These are phyloP conservation scores for Diaprepes abbreviatus DNA, from an alignment of 2,888 invertebrate genomes.

Conservation along the genomic window DNA sequence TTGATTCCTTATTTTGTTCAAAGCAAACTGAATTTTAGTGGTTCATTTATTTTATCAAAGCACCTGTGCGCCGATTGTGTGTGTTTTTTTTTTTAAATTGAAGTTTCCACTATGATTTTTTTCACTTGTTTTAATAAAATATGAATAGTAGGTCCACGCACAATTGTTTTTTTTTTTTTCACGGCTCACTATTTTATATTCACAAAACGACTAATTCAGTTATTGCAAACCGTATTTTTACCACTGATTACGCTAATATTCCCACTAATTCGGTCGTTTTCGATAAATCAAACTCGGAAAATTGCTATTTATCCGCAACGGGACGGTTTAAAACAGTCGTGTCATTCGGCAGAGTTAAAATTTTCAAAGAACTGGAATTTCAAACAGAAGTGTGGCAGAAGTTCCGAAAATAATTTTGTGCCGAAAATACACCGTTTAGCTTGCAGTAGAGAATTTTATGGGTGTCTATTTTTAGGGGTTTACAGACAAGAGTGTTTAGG, in stretches of 20 bases:
- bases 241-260: neutral
- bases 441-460: conserved; percentile 43
- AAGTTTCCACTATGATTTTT: neutral
- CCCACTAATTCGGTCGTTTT: neutral
- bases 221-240: neutral
- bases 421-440: conserved; percentile 37
- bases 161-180: neutral
- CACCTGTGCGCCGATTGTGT: neutral
- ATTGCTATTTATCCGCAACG: neutral
- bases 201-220: neutral
- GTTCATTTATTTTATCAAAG: neutral
- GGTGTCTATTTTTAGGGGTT: conserved; percentile 42
- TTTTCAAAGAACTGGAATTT: conserved; percentile 46
- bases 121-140: neutral
- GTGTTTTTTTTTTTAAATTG: neutral
- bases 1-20: neutral
- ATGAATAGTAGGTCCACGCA: neutral
- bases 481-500: conserved; percentile 39
- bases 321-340: conserved; percentile 7
- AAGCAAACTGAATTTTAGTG: neutral
- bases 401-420: conserved; percentile 41
- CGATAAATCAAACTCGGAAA: neutral
- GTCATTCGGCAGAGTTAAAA: conserved; percentile 36
- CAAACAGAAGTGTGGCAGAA: conserved; percentile 33
- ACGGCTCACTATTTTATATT: neutral